phyloP scores from a whole-genome alignment of 2,797 vertebrate genomes.

The Scomberomorus guttatus region DNA sequence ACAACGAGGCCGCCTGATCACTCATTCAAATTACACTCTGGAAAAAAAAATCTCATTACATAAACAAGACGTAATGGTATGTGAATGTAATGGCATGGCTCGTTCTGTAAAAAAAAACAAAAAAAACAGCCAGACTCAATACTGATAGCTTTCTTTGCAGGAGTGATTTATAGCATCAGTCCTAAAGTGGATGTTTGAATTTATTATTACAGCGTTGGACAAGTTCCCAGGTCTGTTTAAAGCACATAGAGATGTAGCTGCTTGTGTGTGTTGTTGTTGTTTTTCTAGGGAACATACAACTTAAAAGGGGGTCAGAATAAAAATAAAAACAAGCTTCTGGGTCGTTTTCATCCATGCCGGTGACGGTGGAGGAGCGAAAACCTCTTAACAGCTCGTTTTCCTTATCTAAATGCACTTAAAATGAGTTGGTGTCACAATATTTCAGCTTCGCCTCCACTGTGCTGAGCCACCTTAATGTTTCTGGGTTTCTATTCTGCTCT shows the following conservation, averaged over 20 bases:
- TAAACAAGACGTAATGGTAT: conserved; percentile 51
- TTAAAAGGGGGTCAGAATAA: not conserved
- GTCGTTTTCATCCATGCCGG: not conserved
- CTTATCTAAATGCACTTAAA: conserved; percentile 46
- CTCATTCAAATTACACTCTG: conserved; percentile 56
- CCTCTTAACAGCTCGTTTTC: conserved; percentile 17
- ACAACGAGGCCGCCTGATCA: conserved; percentile 34
- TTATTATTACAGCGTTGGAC: conserved; percentile 60
- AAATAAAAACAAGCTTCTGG: not conserved
- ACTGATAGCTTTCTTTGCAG: conserved; percentile 38
- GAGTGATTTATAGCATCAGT: conserved; percentile 48
- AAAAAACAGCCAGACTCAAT: conserved; percentile 28
- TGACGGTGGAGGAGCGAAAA: not conserved
- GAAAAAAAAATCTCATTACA: conserved; percentile 39
- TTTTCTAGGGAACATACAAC: too few relatives aligned
- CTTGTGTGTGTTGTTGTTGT: not conserved
- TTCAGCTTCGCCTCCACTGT: not conserved
- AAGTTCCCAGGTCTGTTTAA: conserved; percentile 52
- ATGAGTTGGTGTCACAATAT: conserved; percentile 20
- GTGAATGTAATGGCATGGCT: conserved; percentile 13
- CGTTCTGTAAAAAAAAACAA: conserved; percentile 12
- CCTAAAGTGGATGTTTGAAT: conserved; percentile 60
- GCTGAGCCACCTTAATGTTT: conserved; percentile 71
- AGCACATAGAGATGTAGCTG: conserved; percentile 26
- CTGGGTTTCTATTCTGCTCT: conserved; percentile 76